Conservation (phyloP, 2,113 vertebrate species). For the Nannospalax galili region DNA sequence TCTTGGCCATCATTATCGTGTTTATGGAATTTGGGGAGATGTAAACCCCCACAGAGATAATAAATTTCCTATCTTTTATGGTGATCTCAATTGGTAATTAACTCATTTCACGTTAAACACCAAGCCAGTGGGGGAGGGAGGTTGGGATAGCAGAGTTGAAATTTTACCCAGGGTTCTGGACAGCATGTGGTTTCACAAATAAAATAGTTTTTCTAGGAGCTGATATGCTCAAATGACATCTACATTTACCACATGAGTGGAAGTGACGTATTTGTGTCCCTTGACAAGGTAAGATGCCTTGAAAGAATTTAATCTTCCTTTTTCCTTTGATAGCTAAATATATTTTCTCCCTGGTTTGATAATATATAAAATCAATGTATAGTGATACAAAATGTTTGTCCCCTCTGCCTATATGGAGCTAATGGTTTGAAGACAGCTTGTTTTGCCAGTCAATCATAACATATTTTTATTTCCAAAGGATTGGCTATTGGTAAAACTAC, state of each 20-base stretch:
- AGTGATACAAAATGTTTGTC: neutral
- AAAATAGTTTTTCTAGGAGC: conserved; percentile 51
- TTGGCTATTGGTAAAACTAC: neutral
- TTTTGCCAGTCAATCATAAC: neutral
- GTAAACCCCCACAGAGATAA: conserved; percentile 13
- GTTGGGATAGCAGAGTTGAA: neutral
- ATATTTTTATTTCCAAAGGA: neutral
- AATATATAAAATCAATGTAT: neutral
- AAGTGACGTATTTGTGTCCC: neutral
- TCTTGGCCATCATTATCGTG: conserved; percentile 43
- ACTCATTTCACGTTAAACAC: conserved; percentile 48
- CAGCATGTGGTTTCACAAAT: conserved; percentile 71
- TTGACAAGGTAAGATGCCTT: neutral
- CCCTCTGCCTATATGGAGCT: neutral
- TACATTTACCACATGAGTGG: neutral
- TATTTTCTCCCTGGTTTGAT: neutral
- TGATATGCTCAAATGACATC: neutral
- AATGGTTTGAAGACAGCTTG: neutral
- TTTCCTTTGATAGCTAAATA: neutral
- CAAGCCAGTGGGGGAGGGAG: neutral
- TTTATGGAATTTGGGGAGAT: conserved; percentile 13
- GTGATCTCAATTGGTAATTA: conserved; percentile 66
- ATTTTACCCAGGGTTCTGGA: conserved; percentile 57
- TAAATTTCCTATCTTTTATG: conserved; percentile 56
- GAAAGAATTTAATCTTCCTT: conserved; percentile 16